These are phyloP conservation scores for Machaerirhynchus nigripectus DNA, from an alignment of 2,113 vertebrate genomes.

Conservation along the genomic window DNA sequence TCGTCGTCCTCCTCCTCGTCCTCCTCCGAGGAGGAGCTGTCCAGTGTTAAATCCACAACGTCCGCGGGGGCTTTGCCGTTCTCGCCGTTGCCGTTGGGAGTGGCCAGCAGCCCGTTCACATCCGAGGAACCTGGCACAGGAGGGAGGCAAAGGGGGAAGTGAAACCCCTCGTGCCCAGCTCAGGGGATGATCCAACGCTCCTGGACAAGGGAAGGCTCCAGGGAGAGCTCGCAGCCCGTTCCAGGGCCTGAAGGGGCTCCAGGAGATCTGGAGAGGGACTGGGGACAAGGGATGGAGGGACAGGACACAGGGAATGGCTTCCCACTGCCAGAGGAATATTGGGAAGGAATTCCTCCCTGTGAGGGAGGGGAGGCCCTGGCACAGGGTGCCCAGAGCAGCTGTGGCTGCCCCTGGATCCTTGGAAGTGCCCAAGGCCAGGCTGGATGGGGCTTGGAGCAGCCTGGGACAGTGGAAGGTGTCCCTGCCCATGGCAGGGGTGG, in stretches of 20 bases:
- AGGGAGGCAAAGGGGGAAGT: rapidly evolving
- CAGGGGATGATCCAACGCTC: rapidly evolving
- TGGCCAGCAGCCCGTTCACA: slow-evolving; percentile 80
- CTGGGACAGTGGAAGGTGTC: rapidly evolving
- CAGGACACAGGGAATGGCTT: not conserved
- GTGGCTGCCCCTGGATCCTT: not conserved
- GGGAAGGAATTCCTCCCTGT: not conserved
- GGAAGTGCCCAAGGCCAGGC: not conserved
- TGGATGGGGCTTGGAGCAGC: not conserved
- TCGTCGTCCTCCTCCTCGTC: slow-evolving; percentile 89
- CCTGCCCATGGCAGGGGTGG: too few relatives aligned
- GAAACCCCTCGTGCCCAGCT: rapidly evolving
- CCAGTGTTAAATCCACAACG: slow-evolving; percentile 95
- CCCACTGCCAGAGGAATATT: not conserved
- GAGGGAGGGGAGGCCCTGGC: not conserved
- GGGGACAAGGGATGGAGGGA: not conserved
- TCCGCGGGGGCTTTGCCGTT: slow-evolving; percentile 84
- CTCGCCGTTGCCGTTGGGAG: slow-evolving; percentile 81
- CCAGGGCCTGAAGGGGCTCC: not conserved
- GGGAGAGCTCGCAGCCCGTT: not conserved
- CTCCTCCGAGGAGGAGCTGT: slow-evolving; percentile 90
- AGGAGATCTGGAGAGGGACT: not conserved
- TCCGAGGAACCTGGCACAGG: slow-evolving; percentile 81
- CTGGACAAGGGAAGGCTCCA: not conserved
- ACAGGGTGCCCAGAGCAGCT: not conserved